Percentiles rank a stretch among this genome's conserved stretches.
Evolutionary conservation across 2,797 vertebrate species (phyloP).

Genomic region (Chrysolophus pictus): DNA sequence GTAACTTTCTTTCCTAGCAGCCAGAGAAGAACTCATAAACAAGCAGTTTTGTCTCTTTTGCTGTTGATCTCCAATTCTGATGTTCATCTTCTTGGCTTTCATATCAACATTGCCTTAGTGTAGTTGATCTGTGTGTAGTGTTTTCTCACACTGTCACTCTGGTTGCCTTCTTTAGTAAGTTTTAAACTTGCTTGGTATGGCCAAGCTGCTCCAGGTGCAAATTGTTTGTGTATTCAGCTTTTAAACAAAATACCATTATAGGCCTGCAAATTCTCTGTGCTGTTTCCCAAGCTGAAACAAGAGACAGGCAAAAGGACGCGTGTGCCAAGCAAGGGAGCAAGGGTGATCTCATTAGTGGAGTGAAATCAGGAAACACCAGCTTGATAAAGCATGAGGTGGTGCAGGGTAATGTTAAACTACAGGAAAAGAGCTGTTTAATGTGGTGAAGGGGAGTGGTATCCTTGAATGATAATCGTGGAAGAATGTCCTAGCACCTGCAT

Average conservation of each 20-base stretch:
- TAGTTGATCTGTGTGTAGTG: not conserved
- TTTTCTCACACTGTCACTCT: not conserved
- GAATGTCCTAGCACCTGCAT: slow-evolving; percentile 8
- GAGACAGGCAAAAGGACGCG: not conserved
- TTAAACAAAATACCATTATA: not conserved
- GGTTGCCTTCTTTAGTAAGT: not conserved
- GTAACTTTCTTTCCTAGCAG: not conserved
- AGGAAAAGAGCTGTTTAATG: not conserved
- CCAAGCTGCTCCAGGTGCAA: not conserved
- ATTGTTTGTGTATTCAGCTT: not conserved
- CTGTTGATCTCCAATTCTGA: not conserved
- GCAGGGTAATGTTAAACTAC: not conserved
- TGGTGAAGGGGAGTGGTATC: not conserved
- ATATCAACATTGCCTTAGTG: not conserved
- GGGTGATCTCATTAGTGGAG: not conserved
- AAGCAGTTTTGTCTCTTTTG: not conserved
- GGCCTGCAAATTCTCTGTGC: accelerated
- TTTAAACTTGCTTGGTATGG: not conserved
- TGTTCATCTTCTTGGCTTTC: not conserved
- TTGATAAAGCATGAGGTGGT: not conserved
- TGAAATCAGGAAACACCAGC: not conserved
- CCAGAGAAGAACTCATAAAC: not conserved
- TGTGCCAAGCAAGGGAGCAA: not conserved
- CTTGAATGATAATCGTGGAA: not conserved
- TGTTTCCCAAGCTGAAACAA: not conserved